These are phyloP conservation scores for Calosoma granatense DNA, from an alignment of 1,140 invertebrate genomes.

Conservation along the genomic window DNA sequence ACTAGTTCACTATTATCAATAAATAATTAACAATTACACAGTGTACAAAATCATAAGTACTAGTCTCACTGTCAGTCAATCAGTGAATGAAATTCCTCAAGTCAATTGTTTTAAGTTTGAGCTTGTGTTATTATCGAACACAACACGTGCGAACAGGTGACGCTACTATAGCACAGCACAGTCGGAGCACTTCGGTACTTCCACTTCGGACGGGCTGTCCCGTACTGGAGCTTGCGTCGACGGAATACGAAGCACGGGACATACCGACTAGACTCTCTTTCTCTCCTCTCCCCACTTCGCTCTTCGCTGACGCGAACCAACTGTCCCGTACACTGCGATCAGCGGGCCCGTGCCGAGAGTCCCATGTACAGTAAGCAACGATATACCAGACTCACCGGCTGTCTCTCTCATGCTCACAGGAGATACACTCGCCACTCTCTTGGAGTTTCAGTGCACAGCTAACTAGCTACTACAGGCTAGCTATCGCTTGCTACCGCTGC, in stretches of 20 bases:
- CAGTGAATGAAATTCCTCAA: not conserved
- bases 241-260: not conserved
- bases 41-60: too few relatives aligned
- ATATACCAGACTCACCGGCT: not conserved
- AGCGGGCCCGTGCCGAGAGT: too few relatives aligned
- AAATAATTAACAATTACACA: not conserved
- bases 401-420: too few relatives aligned
- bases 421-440: too few relatives aligned
- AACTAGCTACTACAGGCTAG: too few relatives aligned
- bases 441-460: too few relatives aligned
- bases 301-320: too few relatives aligned
- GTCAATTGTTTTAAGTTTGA: conserved; percentile 14
- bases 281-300: not conserved
- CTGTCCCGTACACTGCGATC: not conserved
- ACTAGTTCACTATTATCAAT: not conserved
- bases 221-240: conserved; percentile 32
- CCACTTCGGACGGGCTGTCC: conserved; percentile 34
- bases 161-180: too few relatives aligned
- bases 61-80: too few relatives aligned
- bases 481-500: too few relatives aligned
- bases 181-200: conserved; percentile 31
- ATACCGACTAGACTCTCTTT: not conserved
- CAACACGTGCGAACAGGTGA: too few relatives aligned
- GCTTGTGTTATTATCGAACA: conserved; percentile 30
- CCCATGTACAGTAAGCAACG: too few relatives aligned